A percentile compares a stretch with the other conserved stretches of the same genome.
These are phyloP conservation scores for Ameiurus melas DNA, from an alignment of 2,113 vertebrate genomes.

Conservation along the genomic window DNA sequence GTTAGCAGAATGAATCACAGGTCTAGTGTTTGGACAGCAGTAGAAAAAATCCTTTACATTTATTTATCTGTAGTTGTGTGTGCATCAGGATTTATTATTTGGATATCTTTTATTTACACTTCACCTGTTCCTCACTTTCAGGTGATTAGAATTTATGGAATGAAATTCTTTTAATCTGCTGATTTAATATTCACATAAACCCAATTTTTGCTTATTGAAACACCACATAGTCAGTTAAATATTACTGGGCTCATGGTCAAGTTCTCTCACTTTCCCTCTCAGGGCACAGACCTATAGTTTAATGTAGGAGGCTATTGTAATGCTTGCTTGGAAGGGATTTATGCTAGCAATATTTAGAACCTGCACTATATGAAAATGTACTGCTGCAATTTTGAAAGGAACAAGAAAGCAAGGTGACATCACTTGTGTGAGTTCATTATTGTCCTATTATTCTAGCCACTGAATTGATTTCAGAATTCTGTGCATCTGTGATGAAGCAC, in stretches of 20 bases:
- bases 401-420: conserved; percentile 12
- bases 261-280: too few species aligned
- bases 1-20: background rate
- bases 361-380: background rate
- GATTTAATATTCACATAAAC: background rate
- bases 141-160: conserved; percentile 9
- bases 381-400: background rate
- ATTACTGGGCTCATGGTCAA: background rate
- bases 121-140: background rate
- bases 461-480: background rate
- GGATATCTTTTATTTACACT: background rate
- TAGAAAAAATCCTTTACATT: background rate
- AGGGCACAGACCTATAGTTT: background rate
- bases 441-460: background rate
- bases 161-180: background rate
- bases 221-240: background rate
- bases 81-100: background rate
- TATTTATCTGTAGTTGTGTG: background rate
- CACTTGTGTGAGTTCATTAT: background rate
- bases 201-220: background rate
- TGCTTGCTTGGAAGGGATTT: background rate
- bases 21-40: background rate
- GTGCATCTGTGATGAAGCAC: background rate
- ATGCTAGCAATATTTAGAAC: background rate
- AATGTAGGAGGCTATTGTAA: background rate